phyloP scores from a whole-genome alignment of 2,797 vertebrate species.

The Lepilemur septentrionalis region DNA sequence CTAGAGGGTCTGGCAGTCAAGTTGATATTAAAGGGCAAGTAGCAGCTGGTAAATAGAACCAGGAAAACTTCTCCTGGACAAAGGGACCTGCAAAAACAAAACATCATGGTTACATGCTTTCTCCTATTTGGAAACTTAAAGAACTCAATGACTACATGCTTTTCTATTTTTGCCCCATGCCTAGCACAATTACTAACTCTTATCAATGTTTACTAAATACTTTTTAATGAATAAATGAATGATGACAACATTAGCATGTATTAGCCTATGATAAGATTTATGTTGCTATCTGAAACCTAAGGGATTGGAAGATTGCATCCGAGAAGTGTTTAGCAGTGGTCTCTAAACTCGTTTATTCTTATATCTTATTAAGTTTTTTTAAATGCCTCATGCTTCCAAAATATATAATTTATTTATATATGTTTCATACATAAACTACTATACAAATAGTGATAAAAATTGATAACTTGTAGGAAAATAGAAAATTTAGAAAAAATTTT shows the following conservation, averaged over 20 bases:
- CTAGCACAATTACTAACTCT: background rate
- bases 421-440: background rate
- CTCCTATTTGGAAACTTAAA: background rate
- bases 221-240: constrained; percentile 40
- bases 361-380: background rate
- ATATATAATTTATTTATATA: background rate
- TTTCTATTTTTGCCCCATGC: background rate
- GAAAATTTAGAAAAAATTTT: background rate
- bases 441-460: background rate
- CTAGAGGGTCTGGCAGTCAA: background rate
- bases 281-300: background rate
- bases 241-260: background rate
- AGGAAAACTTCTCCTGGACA: background rate
- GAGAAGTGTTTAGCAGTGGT: background rate
- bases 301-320: background rate
- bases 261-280: background rate
- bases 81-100: background rate
- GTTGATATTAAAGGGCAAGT: background rate
- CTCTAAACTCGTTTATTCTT: background rate
- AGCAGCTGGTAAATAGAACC: background rate
- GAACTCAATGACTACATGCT: background rate
- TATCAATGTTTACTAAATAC: background rate
- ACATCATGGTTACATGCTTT: background rate
- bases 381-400: background rate
- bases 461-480: background rate